Base-by-base conservation (phyloP, 2,888 invertebrate genomes). In the Drosophila cyrtoloma region DNA sequence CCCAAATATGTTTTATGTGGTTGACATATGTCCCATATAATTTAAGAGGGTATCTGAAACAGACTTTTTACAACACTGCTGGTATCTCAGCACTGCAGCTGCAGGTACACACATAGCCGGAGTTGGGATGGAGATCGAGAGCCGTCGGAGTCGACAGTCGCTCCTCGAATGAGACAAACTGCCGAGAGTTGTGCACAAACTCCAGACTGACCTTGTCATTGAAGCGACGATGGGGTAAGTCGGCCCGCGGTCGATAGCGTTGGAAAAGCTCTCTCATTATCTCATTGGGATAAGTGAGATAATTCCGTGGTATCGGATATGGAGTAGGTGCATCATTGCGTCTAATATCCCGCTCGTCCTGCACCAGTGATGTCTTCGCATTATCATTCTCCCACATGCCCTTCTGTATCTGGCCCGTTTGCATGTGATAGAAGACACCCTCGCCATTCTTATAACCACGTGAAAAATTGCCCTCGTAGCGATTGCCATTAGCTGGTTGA, bases 371-470 rank as follows among this genome's bases (percentile, higher is more conserved):
- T 0, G 84, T 70, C 66, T 90, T 92, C 28, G 90, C 92, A 28
- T 89, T 71, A 71, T 88, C 91, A 42, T 90, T 82, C 50, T 86
- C 84, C 93, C 93, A 93, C 71, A 92, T 88, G 6, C 93, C 93
- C 59, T 93, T 93, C 72, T 93, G 93, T 26, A 92, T 78, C 60
- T 93, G 93, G 1, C 93, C 93, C 1, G 92, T 93, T 35, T 89
- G 81, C 78, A 82, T 86, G 61, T 93, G 93, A 66, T 92, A 92
- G 61, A 89, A 93, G 32, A 91, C 75, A 19, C 93, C 93, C 68
- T 93, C 93, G 3, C 93, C 93, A 68, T 92, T 92, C 73, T 93
- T 93, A 51, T 81, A 81, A 5, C 92, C 93, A 5, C 91, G 79
- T 3, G 91, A 86, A 69, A 92, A 93, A 37, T 89, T 81, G 14